These are phyloP conservation scores for Ceratothoa steindachneri DNA, from an alignment of 2,888 invertebrate genomes.

Conservation along the genomic window DNA sequence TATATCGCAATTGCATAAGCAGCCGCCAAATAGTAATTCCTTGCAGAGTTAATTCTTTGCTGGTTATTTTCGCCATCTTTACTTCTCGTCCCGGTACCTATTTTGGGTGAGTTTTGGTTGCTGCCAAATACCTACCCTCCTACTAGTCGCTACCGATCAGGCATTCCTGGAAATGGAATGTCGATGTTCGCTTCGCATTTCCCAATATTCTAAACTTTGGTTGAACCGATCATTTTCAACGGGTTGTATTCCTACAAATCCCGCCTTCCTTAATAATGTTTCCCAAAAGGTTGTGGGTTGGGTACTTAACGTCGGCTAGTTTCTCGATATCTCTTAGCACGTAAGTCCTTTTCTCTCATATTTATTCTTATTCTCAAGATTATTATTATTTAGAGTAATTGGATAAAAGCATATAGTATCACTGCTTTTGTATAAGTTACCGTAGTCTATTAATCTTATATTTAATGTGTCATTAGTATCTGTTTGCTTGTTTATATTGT, in stretches of 20 bases:
- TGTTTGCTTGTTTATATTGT: constrained; percentile 46
- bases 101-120: neutral
- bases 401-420: constrained; percentile 44
- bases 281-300: constrained; percentile 8
- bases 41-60: neutral
- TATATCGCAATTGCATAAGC: neutral
- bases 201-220: neutral
- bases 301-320: constrained; percentile 16
- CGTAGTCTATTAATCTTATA: constrained; percentile 48
- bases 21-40: neutral
- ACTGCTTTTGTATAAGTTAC: constrained; percentile 47
- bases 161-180: neutral
- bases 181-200: neutral
- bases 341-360: constrained; percentile 44
- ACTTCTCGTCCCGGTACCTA: neutral
- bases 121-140: too few species aligned
- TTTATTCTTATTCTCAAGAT: constrained; percentile 44
- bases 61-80: too few species aligned
- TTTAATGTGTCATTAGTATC: constrained; percentile 47
- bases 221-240: neutral
- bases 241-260: neutral
- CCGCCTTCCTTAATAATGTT: too few species aligned
- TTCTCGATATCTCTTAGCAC: constrained; percentile 38
- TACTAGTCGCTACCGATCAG: too few species aligned
- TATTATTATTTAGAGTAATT: constrained; percentile 47